Conservation (phyloP, 2,888 invertebrate species). For the Synergus umbraculus region DNA sequence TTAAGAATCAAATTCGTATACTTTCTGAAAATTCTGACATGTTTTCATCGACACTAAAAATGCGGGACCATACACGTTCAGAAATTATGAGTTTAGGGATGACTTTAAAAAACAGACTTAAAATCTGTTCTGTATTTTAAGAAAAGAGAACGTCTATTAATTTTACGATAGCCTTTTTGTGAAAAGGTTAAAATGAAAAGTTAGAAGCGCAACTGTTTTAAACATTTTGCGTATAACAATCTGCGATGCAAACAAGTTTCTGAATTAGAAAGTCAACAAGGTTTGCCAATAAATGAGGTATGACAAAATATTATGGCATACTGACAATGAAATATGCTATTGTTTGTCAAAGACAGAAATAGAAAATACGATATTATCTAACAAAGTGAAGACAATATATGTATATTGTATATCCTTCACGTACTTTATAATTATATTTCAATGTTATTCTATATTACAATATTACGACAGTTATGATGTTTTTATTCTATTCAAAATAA, state of each 20-base stretch:
- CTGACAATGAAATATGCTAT: slow-evolving; percentile 15
- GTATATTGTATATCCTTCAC: not conserved
- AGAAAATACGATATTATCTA: not conserved
- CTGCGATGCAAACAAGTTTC: slow-evolving; percentile 7
- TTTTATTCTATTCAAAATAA: not conserved
- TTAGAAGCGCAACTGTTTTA: not conserved
- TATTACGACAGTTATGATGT: not conserved
- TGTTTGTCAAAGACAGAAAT: slow-evolving; percentile 8
- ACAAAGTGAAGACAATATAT: not conserved
- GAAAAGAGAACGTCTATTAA: not conserved
- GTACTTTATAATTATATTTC: not conserved
- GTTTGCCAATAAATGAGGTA: slow-evolving; percentile 26
- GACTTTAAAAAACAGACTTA: not conserved
- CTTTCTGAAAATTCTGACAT: not conserved
- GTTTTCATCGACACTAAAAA: not conserved
- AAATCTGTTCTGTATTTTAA: not conserved
- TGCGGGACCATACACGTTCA: not conserved
- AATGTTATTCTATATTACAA: not conserved
- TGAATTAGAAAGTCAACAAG: slow-evolving; percentile 30
- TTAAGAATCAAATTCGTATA: slow-evolving; percentile 10
- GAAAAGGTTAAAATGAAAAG: not conserved
- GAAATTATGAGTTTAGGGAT: not conserved
- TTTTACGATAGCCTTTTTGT: not conserved
- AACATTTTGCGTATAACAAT: not conserved
- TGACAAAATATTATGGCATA: slow-evolving; percentile 28